Conservation (phyloP, 2,797 vertebrate genomes). For the Botia almorhae region DNA sequence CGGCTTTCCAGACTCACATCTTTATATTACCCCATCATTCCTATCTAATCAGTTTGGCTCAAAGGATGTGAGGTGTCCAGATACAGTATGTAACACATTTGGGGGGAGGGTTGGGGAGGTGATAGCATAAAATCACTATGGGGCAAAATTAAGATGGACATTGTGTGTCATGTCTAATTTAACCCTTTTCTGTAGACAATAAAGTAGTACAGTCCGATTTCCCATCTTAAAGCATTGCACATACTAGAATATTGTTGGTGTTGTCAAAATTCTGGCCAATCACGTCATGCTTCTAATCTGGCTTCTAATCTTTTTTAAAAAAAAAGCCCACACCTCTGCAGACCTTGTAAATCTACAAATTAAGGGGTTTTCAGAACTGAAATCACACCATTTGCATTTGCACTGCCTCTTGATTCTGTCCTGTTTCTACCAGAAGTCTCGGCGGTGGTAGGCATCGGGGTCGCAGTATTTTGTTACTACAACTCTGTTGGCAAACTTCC, state of each 20-base stretch:
- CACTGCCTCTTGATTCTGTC: not conserved
- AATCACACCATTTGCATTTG: slow-evolving; percentile 48
- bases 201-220: slow-evolving; percentile 26
- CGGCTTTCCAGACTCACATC: slow-evolving; percentile 6
- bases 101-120: not conserved
- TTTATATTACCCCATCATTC: slow-evolving; percentile 10
- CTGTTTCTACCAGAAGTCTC: slow-evolving; percentile 90
- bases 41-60: slow-evolving; percentile 10
- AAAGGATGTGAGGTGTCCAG: slow-evolving; percentile 30
- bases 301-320: too few relatives aligned
- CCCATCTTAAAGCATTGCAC: slow-evolving; percentile 26
- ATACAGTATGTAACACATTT: slow-evolving; percentile 10
- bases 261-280: slow-evolving; percentile 28
- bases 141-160: slow-evolving; percentile 21
- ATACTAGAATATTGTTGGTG: slow-evolving; percentile 26
- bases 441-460: slow-evolving; percentile 91
- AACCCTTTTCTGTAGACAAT: slow-evolving; percentile 5
- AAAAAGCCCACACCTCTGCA: slow-evolving; percentile 53
- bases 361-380: slow-evolving; percentile 50
- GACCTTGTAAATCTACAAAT: slow-evolving; percentile 52
- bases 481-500: slow-evolving; percentile 94
- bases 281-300: slow-evolving; percentile 29
- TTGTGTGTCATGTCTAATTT: slow-evolving; percentile 15
- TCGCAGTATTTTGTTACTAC: slow-evolving; percentile 96
- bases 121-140: slow-evolving; percentile 18